Base-by-base conservation (phyloP, 2,888 invertebrate genomes). In the Dendrolimus pini region DNA sequence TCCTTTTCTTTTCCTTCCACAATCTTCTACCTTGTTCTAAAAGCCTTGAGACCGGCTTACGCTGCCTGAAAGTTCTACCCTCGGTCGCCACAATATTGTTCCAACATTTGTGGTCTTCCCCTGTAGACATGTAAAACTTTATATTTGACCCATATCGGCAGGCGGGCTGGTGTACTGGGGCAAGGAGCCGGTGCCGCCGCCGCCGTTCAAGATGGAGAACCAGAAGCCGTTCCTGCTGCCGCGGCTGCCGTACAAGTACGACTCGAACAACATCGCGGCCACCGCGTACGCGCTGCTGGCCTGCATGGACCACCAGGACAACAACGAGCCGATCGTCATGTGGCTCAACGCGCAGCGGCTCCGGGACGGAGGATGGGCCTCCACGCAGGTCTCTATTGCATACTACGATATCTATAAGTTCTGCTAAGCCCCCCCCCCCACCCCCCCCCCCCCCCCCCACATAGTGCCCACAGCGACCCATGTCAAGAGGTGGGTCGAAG, bases 251-350 rank as follows among this genome's bases (percentile, higher is more conserved):
- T 97, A 97, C 80, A 94, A 93, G 68, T 96, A 95, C 78, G 99
- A 99, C 86, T 94, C 97, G 0, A 95, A 96, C 76, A 98, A 98
- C 80, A 95, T 98, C 55, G 98, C 98, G 74, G 94, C 98, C 0
- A 99, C 98, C 0, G 96, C 98, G 0, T 98, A 98, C 79, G 98
- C 96, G 0, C 86, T 99, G 56, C 89, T 99, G 69, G 95, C 97
- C 0, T 97, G 97, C 77, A 96, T 97, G 62, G 95, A 95, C 42
- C 93, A 96, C 14, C 95, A 97, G 78, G 97, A 97, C 74, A 93
- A 94, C 69, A 94, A 96, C 60, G 96, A 97, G 73, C 94, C 95
- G 2, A 97, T 98, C 66, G 97, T 97, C 9, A 94, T 95, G 78
- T 98, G 98, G 98, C 88, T 98, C 54, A 98, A 97, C 78, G 92